A percentile compares a stretch with the other conserved stretches of the same genome.
These are phyloP conservation scores for Chlamydotis undulata DNA, from an alignment of 2,113 vertebrate species.

Conservation along the genomic window DNA sequence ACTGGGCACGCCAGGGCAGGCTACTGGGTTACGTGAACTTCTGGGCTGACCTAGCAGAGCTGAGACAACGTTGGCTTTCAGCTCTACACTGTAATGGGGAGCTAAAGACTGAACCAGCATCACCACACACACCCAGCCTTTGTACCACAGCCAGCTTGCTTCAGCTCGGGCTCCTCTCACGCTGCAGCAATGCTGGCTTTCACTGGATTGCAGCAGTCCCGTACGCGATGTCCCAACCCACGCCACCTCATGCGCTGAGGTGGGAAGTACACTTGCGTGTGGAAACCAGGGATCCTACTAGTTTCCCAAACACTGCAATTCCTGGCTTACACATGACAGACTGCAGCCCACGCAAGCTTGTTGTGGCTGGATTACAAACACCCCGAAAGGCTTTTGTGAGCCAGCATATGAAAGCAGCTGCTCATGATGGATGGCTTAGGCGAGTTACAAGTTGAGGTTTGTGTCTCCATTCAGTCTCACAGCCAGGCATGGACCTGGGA, in stretches of 20 bases:
- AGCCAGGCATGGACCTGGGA: neutral
- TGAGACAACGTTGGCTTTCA: neutral
- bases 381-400: neutral
- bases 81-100: rapidly evolving
- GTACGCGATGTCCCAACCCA: neutral
- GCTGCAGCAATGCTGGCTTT: neutral
- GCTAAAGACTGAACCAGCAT: neutral
- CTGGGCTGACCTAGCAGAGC: neutral
- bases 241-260: neutral
- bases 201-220: neutral
- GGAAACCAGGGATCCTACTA: neutral
- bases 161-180: neutral
- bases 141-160: neutral
- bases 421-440: neutral
- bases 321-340: neutral
- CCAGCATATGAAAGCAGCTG: neutral
- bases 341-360: neutral
- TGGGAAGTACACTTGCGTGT: neutral
- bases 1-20: neutral
- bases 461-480: neutral
- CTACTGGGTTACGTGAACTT: neutral
- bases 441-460: neutral
- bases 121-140: neutral
- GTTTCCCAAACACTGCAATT: neutral
- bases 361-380: neutral